A percentile compares a stretch with the other conserved stretches of the same genome.
phyloP scores from a whole-genome alignment of 2,888 invertebrate genomes.

The Aethes cnicana region DNA sequence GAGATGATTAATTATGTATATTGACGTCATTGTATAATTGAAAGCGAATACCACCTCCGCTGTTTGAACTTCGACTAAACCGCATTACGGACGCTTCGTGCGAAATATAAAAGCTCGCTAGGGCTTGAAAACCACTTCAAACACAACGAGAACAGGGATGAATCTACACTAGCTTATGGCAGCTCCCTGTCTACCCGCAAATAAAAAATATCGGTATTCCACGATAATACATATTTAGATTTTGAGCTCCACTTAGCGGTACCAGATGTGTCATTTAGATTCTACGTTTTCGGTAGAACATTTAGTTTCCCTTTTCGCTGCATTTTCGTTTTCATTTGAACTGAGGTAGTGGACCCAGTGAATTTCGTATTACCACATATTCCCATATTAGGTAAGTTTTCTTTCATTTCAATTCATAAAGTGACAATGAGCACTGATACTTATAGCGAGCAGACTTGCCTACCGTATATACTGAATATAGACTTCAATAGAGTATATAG shows the following conservation, averaged over 20 bases:
- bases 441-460: too few relatives aligned
- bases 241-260: background rate
- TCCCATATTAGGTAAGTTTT: too few relatives aligned
- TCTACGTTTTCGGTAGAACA: background rate
- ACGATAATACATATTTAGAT: slow-evolving; percentile 8
- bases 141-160: slow-evolving; percentile 12
- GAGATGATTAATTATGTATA: slow-evolving; percentile 27
- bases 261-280: slow-evolving; percentile 5
- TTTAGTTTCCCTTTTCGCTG: background rate
- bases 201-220: slow-evolving; percentile 15
- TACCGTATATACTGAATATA: too few relatives aligned
- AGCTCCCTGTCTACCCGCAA: slow-evolving; percentile 7
- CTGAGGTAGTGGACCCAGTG: too few relatives aligned
- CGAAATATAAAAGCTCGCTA: slow-evolving; percentile 18
- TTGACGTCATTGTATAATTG: slow-evolving; percentile 24
- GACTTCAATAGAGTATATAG: too few relatives aligned
- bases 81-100: slow-evolving; percentile 17
- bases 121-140: slow-evolving; percentile 20
- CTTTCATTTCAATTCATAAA: too few relatives aligned
- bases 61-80: slow-evolving; percentile 25
- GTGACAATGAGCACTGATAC: too few relatives aligned
- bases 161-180: slow-evolving; percentile 2
- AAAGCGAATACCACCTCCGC: slow-evolving; percentile 20
- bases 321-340: too few relatives aligned
- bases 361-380: too few relatives aligned